These are phyloP conservation scores for Bambusicola thoracicus DNA, from an alignment of 2,113 vertebrate genomes.

Conservation along the genomic window DNA sequence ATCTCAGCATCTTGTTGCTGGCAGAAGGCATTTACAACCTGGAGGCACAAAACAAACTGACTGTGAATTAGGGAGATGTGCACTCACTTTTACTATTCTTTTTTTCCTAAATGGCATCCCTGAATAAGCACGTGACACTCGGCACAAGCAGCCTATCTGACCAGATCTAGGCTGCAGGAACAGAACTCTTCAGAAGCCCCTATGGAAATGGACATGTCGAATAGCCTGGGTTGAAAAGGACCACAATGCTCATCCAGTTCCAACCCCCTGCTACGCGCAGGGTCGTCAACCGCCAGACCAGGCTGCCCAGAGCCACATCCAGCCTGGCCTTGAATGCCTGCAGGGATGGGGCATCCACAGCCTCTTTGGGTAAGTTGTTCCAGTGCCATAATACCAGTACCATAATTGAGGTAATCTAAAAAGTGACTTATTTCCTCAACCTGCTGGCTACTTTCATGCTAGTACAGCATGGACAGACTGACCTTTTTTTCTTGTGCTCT, in stretches of 20 bases:
- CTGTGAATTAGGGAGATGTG: not conserved
- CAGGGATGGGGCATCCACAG: too few species aligned
- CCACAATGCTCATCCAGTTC: too few species aligned
- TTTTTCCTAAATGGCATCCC: not conserved
- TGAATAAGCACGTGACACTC: not conserved
- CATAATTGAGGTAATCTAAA: not conserved
- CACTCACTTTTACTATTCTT: not conserved
- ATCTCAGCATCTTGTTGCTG: constrained; percentile 86
- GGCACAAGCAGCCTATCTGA: not conserved
- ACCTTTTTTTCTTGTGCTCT: not conserved
- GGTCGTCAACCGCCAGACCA: too few species aligned
- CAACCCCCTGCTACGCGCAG: too few species aligned
- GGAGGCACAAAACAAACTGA: constrained; percentile 30
- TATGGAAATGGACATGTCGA: not conserved
- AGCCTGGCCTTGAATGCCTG: too few species aligned
- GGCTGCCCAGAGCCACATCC: too few species aligned
- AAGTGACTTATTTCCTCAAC: not conserved
- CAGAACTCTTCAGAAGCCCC: not conserved
- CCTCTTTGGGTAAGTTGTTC: too few species aligned
- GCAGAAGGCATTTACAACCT: constrained; percentile 96
- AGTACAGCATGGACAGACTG: not conserved
- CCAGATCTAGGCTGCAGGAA: not conserved
- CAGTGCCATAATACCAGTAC: too few species aligned
- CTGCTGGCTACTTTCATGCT: not conserved
- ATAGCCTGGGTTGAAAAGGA: too few species aligned